Evolutionary conservation across 2,888 invertebrate genomes (phyloP).

Genomic region (Plebejus argus): DNA sequence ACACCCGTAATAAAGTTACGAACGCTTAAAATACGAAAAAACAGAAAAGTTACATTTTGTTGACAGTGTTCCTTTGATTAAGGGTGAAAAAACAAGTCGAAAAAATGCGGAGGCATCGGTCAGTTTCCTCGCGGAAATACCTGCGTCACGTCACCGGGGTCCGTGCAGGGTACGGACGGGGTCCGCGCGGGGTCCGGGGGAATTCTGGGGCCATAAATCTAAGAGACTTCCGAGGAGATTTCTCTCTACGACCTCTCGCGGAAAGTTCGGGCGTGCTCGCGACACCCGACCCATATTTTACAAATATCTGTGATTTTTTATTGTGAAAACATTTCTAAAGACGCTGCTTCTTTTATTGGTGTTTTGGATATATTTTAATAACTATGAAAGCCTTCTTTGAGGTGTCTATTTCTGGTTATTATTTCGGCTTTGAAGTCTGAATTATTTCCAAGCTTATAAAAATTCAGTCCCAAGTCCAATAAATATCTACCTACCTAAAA

Average conservation of each 20-base stretch:
- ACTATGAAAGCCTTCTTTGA: not conserved
- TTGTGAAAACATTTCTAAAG: slow-evolving; percentile 1
- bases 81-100: slow-evolving; percentile 49
- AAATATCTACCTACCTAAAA: too few relatives aligned
- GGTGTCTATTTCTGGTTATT: not conserved
- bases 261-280: slow-evolving; percentile 65
- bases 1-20: not conserved
- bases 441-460: not conserved
- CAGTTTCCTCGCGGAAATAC: slow-evolving; percentile 65
- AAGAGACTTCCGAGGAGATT: slow-evolving; percentile 68
- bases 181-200: not conserved
- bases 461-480: not conserved
- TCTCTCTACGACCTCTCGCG: slow-evolving; percentile 59
- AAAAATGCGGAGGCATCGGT: slow-evolving; percentile 57
- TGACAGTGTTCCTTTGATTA: slow-evolving; percentile 47
- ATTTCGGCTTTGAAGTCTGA: not conserved
- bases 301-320: slow-evolving; percentile 46
- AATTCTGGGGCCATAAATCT: slow-evolving; percentile 65
- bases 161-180: not conserved
- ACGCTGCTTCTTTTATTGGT: slow-evolving; percentile 6
- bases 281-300: slow-evolving; percentile 59
- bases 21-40: not conserved
- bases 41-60: slow-evolving; percentile 40
- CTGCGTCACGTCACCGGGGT: slow-evolving; percentile 61
- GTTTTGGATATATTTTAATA: not conserved